Evolutionary conservation across 2,113 vertebrate species (phyloP).

Genomic region (Galeopterus variegatus): DNA sequence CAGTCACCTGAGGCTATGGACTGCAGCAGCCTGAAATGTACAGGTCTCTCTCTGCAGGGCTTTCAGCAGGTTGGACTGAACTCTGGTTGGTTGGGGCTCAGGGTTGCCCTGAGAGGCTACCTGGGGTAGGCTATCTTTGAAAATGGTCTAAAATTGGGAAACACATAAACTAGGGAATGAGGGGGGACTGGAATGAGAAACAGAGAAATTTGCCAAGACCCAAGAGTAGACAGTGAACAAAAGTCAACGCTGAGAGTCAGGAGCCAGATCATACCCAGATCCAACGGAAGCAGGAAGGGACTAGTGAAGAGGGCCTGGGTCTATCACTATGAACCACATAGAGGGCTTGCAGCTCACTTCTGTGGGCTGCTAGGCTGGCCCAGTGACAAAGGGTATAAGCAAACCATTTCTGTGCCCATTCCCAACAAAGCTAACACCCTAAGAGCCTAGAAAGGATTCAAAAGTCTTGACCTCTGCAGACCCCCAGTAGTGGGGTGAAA

Average conservation of each 20-base stretch:
- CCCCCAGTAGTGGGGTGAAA: rapidly evolving
- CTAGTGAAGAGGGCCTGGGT: neutral
- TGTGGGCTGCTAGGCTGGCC: rapidly evolving
- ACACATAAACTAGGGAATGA: neutral
- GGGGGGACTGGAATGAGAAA: neutral
- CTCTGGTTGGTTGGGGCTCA: neutral
- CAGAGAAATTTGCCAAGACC: neutral
- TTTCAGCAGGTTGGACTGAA: neutral
- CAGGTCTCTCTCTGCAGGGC: neutral
- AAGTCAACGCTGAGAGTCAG: neutral
- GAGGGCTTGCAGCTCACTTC: neutral
- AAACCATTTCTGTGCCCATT: neutral
- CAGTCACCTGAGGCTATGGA: neutral
- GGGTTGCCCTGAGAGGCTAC: neutral
- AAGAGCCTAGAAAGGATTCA: neutral
- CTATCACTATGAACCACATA: neutral
- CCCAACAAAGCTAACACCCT: neutral
- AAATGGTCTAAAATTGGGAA: neutral
- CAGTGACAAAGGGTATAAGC: neutral
- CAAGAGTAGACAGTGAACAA: neutral
- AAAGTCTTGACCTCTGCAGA: neutral
- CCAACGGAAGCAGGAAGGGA: neutral
- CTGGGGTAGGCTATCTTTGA: neutral
- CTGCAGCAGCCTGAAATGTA: neutral
- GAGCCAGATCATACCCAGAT: neutral